Conservation (phyloP, 2,113 vertebrate genomes). For the Trogon surrucura region DNA sequence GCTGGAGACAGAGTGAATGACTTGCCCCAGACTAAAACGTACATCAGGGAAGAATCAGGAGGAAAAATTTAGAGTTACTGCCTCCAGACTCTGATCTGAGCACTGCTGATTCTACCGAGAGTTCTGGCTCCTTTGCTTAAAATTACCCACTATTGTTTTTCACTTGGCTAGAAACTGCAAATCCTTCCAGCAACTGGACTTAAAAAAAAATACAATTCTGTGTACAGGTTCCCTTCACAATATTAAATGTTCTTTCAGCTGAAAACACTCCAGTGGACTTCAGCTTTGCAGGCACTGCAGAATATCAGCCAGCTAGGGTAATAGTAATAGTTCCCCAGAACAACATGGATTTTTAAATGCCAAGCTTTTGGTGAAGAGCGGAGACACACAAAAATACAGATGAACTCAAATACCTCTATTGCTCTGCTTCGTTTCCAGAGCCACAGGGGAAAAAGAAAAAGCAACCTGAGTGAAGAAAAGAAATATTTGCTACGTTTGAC, state of each 20-base stretch:
- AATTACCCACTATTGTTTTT: background rate
- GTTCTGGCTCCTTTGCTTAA: background rate
- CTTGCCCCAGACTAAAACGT: background rate
- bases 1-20: background rate
- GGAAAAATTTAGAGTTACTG: background rate
- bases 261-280: background rate
- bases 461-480: slow-evolving; percentile 37
- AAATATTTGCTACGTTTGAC: slow-evolving; percentile 39
- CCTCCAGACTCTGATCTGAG: background rate
- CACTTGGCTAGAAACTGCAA: background rate
- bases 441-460: slow-evolving; percentile 10
- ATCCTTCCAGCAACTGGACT: background rate
- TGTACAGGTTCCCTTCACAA: background rate
- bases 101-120: background rate
- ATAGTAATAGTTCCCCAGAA: background rate
- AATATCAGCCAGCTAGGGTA: background rate
- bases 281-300: background rate
- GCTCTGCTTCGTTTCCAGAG: slow-evolving; percentile 7
- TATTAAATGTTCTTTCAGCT: background rate
- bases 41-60: background rate
- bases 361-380: background rate
- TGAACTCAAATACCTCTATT: slow-evolving; percentile 7
- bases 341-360: background rate
- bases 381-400: background rate
- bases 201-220: background rate